Evolutionary conservation across 2,113 vertebrate species (phyloP), one percentile per base, ranked within the genome.

Genomic region (Parus major): DNA sequence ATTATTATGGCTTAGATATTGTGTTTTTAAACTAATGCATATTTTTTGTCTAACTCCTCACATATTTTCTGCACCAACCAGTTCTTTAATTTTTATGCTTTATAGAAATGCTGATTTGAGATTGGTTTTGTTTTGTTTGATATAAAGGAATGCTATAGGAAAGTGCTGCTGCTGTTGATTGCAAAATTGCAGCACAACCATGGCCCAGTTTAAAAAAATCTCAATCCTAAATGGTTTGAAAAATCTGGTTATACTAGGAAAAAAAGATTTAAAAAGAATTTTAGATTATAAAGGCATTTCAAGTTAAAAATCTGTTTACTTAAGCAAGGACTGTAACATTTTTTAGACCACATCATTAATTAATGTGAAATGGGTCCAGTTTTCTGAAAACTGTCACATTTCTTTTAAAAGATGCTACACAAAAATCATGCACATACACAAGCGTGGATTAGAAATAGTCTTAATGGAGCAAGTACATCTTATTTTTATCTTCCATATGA

Each of bases 351-450:
- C 39, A 14, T 14, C 6, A 25, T 49, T 29, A 75, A 33, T 47
- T 75, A n/a, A 23, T 6, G 10, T 36, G n/a, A 36, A 57, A 10
- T 5, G 0, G 0, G 6, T 72, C 20, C 10, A 35, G 18, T 20
- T 36, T 73, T 52, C 11, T 91, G 56, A 79, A 78, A 81, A 72
- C 5, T 20, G 7, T 35, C 28, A 24, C 3, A 10, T 61, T 95
- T 79, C 27, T 87, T 87, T 57, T 10, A 72, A 86, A 80, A 79
- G 20, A 47, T n/a, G 25, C 36, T 47, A 4, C 27, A 76, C 15
- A 77, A 70, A 71, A 27, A 0, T 15, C 29, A 15, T 59, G 10
- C 15, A 35, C 12, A 8, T 47, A 39, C 1, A 33, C 7, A 21
- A 0, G 2, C 10, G 6, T 60, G 35, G 23, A 24, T 57, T 60